Evolutionary conservation across 2,113 vertebrate species (phyloP).

Genomic region (Riparia riparia): DNA sequence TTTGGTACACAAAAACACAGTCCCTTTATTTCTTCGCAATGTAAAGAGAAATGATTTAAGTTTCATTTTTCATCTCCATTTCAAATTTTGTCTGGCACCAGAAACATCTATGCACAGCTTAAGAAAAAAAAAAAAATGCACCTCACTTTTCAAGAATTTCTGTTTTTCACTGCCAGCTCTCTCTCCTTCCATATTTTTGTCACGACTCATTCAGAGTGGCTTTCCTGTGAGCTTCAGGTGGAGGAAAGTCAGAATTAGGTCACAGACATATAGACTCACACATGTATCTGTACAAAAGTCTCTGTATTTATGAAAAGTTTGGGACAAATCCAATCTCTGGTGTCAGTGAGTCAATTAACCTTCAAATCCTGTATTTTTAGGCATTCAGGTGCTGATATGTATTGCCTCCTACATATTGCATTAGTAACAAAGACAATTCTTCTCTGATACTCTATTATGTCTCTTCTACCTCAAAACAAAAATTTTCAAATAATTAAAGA

Average conservation of each 20-base stretch:
- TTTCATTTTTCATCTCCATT: background rate
- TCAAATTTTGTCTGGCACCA: background rate
- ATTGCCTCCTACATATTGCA: background rate
- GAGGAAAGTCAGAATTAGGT: conserved; percentile 44
- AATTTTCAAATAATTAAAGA: background rate
- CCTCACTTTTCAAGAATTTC: background rate
- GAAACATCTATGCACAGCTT: background rate
- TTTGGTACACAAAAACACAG: background rate
- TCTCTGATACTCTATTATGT: background rate
- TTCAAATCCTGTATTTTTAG: conserved; percentile 54
- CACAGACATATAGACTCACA: conserved; percentile 17
- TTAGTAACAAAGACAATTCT: conserved; percentile 23
- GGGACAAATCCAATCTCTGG: conserved; percentile 49
- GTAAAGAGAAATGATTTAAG: background rate
- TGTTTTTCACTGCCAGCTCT: background rate
- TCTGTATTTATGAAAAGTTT: conserved; percentile 57
- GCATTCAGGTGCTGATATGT: conserved; percentile 4
- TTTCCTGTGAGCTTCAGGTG: background rate
- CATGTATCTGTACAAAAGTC: conserved; percentile 34
- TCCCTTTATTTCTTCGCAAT: background rate
- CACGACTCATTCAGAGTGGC: background rate
- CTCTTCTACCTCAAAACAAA: background rate
- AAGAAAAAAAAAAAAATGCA: background rate
- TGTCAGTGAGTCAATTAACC: conserved; percentile 56
- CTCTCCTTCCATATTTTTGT: background rate